Conservation (phyloP, 1,140 invertebrate species). For the Drosophila trapezifrons region DNA sequence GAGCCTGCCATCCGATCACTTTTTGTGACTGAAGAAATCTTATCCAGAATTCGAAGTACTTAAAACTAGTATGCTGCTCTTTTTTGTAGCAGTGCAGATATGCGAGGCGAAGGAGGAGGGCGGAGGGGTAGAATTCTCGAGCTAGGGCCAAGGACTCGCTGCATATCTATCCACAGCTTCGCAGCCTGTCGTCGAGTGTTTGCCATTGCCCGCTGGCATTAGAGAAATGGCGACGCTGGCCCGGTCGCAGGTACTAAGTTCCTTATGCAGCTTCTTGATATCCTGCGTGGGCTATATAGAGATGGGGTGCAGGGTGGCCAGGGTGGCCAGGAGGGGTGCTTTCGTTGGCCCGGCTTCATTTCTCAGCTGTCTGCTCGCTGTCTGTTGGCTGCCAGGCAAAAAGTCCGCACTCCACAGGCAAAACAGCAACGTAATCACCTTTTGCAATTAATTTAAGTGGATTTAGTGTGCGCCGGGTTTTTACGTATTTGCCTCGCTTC, state of each 20-base stretch:
- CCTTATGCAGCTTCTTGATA: conserved; percentile 74
- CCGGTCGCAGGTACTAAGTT: conserved; percentile 31
- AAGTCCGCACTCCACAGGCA: conserved; percentile 63
- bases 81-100: conserved; percentile 34
- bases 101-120: conserved; percentile 38
- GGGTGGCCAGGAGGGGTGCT: background rate
- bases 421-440: conserved; percentile 83
- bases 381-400: conserved; percentile 66
- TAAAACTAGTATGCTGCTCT: background rate
- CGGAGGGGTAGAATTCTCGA: conserved; percentile 4
- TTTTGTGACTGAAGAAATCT: too few relatives aligned
- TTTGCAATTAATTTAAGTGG: conserved; percentile 84
- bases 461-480: conserved; percentile 79
- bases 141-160: conserved; percentile 46
- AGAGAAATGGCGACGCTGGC: conserved; percentile 68
- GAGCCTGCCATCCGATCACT: background rate
- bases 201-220: conserved; percentile 70
- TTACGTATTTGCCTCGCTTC: conserved; percentile 67
- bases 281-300: conserved; percentile 34
- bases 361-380: conserved; percentile 75
- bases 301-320: conserved; percentile 3
- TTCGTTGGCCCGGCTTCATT: conserved; percentile 57
- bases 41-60: background rate
- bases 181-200: conserved; percentile 51
- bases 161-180: conserved; percentile 53